Base-by-base conservation (phyloP, 2,113 vertebrate species). In the Alouatta palliata region DNA sequence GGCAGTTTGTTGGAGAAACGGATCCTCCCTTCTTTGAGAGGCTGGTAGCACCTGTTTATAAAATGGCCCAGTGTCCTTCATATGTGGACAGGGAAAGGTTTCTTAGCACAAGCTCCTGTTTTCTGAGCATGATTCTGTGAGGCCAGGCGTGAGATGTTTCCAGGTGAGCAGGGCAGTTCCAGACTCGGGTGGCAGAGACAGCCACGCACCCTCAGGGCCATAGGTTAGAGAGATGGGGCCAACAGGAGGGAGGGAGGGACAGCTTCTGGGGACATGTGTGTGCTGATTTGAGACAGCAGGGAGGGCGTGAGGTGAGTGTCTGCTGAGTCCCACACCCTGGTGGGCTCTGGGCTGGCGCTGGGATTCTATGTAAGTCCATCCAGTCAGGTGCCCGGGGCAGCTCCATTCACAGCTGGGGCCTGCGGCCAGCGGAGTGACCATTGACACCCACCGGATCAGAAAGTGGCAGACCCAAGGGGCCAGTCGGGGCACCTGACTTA, bases 181-280 rank as follows among this genome's bases (percentile, higher is more conserved):
- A 70, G 54, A 56, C 11, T 20, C 45, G 1, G 0, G 4, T 30
- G n/a, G 32, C 0, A 23, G 82, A 87, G 43, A 17, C 19, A 0
- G 30, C 37, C 0, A 0, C 56, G 47, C 32, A 13, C 49, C n/a
- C 35, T 37, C 27, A 19, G 35, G 68, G 27, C 27, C 68, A 70
- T 8, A 35, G 66, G 19, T 35, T n/a, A n/a, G 35, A 35, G 66
- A 70, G 66, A 17, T 70, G 66, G 66, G 30, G 64, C 32, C 56
- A 58, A 23, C 56, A 68, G 30, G 32, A 32, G 32, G 64, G 64
- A 68, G 32, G 35, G 64, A 68, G 32, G 35, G 68, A n/a, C 68
- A 70, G 17, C 35, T 35, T 37, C 35, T 70, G 17, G 35, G 68
- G 68, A 35, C 7, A n/a, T 35, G 35, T 37, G 35, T 70, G 68